Evolutionary conservation across 2,113 vertebrate species (phyloP).

Genomic region (Spea multiplicata): DNA sequence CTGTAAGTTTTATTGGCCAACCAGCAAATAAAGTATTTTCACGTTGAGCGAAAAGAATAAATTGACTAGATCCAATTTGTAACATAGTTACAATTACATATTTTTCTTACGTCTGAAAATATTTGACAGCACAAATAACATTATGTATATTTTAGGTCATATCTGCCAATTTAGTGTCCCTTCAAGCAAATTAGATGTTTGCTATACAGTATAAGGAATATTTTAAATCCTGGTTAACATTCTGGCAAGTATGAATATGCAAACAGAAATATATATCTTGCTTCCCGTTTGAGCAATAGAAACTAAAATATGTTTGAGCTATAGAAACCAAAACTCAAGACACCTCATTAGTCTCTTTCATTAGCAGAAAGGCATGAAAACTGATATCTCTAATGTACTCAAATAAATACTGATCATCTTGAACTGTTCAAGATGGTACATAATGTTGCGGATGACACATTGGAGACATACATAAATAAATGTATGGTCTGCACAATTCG

Average conservation of each 20-base stretch:
- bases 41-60: too few relatives aligned
- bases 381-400: slow-evolving; percentile 35
- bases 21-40: too few relatives aligned
- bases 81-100: too few relatives aligned
- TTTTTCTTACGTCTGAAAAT: too few relatives aligned
- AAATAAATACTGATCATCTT: slow-evolving; percentile 32
- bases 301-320: slow-evolving; percentile 34
- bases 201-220: not conserved
- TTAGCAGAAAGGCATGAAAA: slow-evolving; percentile 37
- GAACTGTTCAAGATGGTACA: slow-evolving; percentile 22
- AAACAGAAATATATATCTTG: slow-evolving; percentile 25
- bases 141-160: not conserved
- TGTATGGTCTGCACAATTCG: slow-evolving; percentile 2
- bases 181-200: slow-evolving; percentile 18
- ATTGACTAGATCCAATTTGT: too few relatives aligned
- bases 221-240: slow-evolving; percentile 2
- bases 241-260: slow-evolving; percentile 9
- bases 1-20: too few relatives aligned
- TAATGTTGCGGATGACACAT: slow-evolving; percentile 12
- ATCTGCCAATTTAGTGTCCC: not conserved
- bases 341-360: slow-evolving; percentile 42
- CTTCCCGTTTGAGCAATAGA: slow-evolving; percentile 18
- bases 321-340: slow-evolving; percentile 13
- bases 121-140: not conserved
- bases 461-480: slow-evolving; percentile 29